Base-by-base conservation (phyloP, 2,888 invertebrate genomes). In the Eucera pruinosa region DNA sequence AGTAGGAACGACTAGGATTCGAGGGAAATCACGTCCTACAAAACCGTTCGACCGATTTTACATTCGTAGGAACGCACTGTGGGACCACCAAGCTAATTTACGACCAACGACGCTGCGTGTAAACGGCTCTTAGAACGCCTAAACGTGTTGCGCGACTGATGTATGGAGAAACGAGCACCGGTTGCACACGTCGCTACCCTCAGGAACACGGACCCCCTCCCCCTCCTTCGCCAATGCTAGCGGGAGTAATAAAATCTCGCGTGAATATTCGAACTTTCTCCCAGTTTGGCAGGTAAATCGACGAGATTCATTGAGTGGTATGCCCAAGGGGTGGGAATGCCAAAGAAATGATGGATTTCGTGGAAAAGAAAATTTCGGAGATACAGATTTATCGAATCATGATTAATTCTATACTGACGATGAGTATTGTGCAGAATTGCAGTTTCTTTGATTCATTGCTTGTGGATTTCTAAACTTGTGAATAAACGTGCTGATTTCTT, bases 51-150 rank as follows among this genome's bases (percentile, higher is more conserved):
- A 61, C 41, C 78, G 60, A 71, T 78, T 75, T 78, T 61, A 61
- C 78, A 70, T 68, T 67, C 67, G 64, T 48, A 55, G 30, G 39
- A 62, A 27, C 62, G 55, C 64, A 27, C 39, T 50, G n/a, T n/a
- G 41, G 23, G 45, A 43, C 57, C 45, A 9, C 36, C n/a, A n/a
- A 47, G 62, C 36, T 78, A 54, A 78, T 78, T 78, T 66, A 67
- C 43, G 41, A 65, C 70, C 52, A 43, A 54, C 52, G 64, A 54
- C 76, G 67, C 5, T 23, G 67, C 39, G 43, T 62, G 64, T 68
- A 74, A 77, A 68, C 73, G 68, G 64, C 66, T 73, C 60, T 73
- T 74, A 66, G 7, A 68, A 68, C 45, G 58, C 57, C 73, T 73
- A 64, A 77, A 64, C 62, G 64, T 54, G 48, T 57, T 45, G 33